phyloP scores from a whole-genome alignment of 2,113 vertebrate species.

The Alaudala cheleensis region DNA sequence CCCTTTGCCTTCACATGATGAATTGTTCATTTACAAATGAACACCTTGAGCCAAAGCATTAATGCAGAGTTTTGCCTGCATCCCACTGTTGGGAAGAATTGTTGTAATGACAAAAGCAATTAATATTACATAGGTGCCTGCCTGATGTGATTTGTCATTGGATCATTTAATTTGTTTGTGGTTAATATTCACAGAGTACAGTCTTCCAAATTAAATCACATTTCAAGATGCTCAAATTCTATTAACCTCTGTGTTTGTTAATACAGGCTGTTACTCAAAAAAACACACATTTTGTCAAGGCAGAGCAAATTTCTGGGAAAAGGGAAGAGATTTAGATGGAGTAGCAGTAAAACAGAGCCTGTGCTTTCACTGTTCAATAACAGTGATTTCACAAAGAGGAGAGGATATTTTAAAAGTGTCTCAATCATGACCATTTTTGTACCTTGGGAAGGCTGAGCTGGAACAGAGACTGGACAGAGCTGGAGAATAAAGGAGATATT shows the following conservation, averaged over 20 bases:
- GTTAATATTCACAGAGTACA: constrained; percentile 45
- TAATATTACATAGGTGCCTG: neutral
- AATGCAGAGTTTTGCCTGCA: neutral
- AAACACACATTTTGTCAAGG: neutral
- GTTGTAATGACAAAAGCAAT: constrained; percentile 13
- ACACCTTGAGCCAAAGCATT: constrained; percentile 47
- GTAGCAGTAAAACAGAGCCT: neutral
- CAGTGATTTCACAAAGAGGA: neutral
- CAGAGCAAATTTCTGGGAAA: neutral
- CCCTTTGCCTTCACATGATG: constrained; percentile 7
- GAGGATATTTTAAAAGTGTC: neutral
- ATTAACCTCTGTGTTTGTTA: constrained; percentile 57
- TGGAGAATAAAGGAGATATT: no score
- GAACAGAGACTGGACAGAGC: no score
- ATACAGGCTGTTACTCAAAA: constrained; percentile 20
- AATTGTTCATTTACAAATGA: constrained; percentile 65
- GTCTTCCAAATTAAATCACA: constrained; percentile 60
- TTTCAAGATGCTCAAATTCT: constrained; percentile 53
- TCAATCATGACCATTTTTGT: neutral
- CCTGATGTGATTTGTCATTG: constrained; percentile 44
- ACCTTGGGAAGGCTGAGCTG: no score
- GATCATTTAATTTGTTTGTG: constrained; percentile 58
- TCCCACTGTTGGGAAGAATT: constrained; percentile 17
- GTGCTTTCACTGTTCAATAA: neutral
- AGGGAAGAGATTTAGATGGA: neutral